A percentile compares a stretch with the other conserved stretches of the same genome.
Evolutionary conservation across 2,113 vertebrate species (phyloP).

Genomic region (Erythrolamprus reginae): DNA sequence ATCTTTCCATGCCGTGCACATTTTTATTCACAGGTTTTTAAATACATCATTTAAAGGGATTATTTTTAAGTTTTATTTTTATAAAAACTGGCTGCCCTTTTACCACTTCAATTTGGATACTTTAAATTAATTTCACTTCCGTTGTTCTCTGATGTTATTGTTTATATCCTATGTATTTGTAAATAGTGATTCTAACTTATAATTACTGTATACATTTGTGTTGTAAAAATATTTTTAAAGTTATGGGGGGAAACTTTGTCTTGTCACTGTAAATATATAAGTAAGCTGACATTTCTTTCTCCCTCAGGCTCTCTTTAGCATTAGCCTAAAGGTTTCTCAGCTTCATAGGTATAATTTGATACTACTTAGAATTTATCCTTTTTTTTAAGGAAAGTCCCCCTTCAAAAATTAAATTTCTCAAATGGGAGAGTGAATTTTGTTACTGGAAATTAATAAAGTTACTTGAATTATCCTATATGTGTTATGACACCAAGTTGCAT

Average conservation of each 20-base stretch:
- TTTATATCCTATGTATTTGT: background rate
- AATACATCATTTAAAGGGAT: background rate
- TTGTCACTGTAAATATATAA: background rate
- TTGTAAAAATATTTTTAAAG: background rate
- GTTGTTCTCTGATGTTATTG: background rate
- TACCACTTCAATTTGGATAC: too few species aligned
- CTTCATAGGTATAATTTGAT: background rate
- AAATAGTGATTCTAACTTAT: background rate
- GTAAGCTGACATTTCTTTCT: background rate
- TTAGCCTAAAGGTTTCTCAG: background rate
- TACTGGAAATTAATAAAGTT: background rate
- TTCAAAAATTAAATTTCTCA: background rate
- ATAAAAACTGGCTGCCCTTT: too few species aligned
- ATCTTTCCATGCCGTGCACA: background rate
- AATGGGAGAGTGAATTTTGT: background rate
- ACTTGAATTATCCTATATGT: background rate
- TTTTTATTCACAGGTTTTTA: background rate
- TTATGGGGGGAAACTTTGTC: background rate
- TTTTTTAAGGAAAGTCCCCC: background rate
- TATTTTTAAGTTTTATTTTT: background rate
- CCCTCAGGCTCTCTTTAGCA: background rate
- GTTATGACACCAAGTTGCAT: background rate
- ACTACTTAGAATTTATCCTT: background rate
- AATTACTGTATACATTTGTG: background rate
- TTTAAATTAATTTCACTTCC: background rate